Conservation (phyloP, 2,888 invertebrate genomes). For the Nasonovia ribisnigri region DNA sequence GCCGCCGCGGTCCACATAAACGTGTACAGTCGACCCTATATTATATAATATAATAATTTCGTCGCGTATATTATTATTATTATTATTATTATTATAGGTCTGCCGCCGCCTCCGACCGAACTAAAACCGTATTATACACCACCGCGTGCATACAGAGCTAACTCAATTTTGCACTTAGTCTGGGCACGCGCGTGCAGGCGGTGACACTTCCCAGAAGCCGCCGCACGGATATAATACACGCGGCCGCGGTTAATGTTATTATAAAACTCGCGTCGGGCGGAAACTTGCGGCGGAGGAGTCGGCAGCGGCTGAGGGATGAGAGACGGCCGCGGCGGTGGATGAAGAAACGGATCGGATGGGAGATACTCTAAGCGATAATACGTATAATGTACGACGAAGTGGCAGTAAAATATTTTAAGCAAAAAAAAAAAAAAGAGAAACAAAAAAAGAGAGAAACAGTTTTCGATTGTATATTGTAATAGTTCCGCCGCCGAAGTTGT, state of each 20-base stretch:
- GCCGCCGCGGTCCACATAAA: not conserved
- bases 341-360: constrained; percentile 40
- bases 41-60: constrained; percentile 7
- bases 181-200: constrained; percentile 39
- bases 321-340: not conserved
- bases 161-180: constrained; percentile 65
- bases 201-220: constrained; percentile 62
- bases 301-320: not conserved
- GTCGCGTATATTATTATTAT: not conserved
- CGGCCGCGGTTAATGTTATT: constrained; percentile 62
- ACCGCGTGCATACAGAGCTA: constrained; percentile 12
- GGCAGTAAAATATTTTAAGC: not conserved
- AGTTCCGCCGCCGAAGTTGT: not conserved
- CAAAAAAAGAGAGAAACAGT: not conserved
- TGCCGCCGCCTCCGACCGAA: constrained; percentile 24
- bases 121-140: constrained; percentile 24
- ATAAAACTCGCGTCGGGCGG: constrained; percentile 51
- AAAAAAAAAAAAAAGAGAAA: not conserved
- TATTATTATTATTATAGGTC: not conserved
- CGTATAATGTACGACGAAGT: not conserved
- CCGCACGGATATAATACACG: constrained; percentile 37
- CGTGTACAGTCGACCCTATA: constrained; percentile 24
- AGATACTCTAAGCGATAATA: not conserved
- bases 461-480: not conserved
- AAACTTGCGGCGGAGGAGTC: not conserved